Evolutionary conservation across 2,797 vertebrate species (phyloP).

Genomic region (Argya squamiceps): DNA sequence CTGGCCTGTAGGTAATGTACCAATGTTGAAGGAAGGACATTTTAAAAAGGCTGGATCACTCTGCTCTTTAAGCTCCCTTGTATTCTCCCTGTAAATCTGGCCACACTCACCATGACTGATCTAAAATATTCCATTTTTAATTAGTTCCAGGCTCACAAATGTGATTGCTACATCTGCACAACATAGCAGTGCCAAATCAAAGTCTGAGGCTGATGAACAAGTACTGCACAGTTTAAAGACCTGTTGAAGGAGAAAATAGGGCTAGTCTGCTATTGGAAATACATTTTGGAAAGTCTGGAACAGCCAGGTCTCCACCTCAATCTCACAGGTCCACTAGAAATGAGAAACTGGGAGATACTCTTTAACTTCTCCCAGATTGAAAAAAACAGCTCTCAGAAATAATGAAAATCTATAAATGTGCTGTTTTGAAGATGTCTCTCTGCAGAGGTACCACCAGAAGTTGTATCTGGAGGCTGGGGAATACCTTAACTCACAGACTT

Average conservation of each 20-base stretch:
- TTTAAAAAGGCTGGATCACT: constrained; percentile 55
- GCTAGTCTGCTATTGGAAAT: constrained; percentile 58
- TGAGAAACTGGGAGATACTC: neutral
- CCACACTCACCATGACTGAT: constrained; percentile 74
- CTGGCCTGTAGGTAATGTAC: constrained; percentile 39
- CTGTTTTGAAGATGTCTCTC: neutral
- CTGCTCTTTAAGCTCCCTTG: constrained; percentile 62
- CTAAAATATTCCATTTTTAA: constrained; percentile 82
- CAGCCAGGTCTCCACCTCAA: neutral
- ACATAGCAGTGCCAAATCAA: constrained; percentile 74
- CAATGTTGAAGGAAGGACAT: constrained; percentile 45
- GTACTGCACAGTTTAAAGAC: constrained; percentile 65
- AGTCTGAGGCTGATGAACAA: constrained; percentile 73
- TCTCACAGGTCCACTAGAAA: neutral
- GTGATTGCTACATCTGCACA: constrained; percentile 74
- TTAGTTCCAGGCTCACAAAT: constrained; percentile 77
- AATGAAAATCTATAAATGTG: neutral
- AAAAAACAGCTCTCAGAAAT: neutral
- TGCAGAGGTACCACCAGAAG: neutral
- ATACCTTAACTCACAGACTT: neutral
- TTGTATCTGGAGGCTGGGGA: neutral
- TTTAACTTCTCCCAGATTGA: neutral
- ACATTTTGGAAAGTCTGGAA: constrained; percentile 18
- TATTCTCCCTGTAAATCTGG: constrained; percentile 74
- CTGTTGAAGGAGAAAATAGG: constrained; percentile 68